Percentiles rank a stretch among this genome's conserved stretches.
phyloP scores from a whole-genome alignment of 2,888 invertebrate species.

The Strigamia crassipes region DNA sequence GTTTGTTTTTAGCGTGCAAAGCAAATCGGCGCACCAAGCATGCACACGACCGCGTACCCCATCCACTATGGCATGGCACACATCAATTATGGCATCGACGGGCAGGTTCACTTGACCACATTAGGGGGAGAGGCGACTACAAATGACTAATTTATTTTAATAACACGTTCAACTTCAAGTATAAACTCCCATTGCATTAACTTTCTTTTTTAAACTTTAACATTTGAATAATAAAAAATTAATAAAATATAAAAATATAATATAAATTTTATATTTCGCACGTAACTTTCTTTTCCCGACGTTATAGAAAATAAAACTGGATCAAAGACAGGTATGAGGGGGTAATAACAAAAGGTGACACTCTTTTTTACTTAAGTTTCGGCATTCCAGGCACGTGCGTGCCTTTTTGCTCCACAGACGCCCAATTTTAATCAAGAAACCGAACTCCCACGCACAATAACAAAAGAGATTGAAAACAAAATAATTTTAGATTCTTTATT shows the following conservation, averaged over 20 bases:
- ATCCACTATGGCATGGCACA: constrained; percentile 36
- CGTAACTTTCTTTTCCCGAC: background rate
- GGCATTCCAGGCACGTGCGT: constrained; percentile 35
- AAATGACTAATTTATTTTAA: constrained; percentile 42
- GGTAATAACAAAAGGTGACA: constrained; percentile 35
- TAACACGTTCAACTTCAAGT: constrained; percentile 42
- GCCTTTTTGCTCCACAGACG: constrained; percentile 30
- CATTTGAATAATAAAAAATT: constrained; percentile 5
- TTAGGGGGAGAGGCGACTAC: constrained; percentile 23
- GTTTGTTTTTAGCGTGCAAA: constrained; percentile 29
- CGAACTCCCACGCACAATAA: constrained; percentile 15
- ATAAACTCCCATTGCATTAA: constrained; percentile 5
- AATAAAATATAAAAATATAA: background rate
- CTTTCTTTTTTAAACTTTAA: constrained; percentile 26
- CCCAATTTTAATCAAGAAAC: constrained; percentile 34
- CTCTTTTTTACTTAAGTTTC: background rate
- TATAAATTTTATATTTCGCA: background rate
- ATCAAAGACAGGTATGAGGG: constrained; percentile 23
- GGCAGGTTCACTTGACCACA: constrained; percentile 37
- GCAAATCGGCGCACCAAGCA: constrained; percentile 32
- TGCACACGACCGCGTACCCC: constrained; percentile 31
- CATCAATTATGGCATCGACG: constrained; percentile 42
- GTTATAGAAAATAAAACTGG: constrained; percentile 19
- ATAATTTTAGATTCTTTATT: background rate
- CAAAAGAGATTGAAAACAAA: background rate